phyloP scores from a whole-genome alignment of 2,113 vertebrate genomes.

The Seriola dumerili region DNA sequence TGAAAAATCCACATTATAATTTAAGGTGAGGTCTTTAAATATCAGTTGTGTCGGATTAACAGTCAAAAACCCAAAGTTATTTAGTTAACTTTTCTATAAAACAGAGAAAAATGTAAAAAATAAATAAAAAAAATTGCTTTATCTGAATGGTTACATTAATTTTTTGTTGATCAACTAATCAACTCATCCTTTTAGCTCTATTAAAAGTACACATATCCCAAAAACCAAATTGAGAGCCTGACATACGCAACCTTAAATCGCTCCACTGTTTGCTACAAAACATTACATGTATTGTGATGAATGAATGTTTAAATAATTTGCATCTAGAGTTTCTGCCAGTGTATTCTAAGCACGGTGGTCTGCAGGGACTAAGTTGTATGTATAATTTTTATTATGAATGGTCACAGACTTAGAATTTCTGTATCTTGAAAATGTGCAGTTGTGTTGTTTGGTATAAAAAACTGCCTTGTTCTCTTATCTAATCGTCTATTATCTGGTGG shows the following conservation, averaged over 20 bases:
- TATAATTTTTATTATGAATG: background rate
- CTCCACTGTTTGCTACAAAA: background rate
- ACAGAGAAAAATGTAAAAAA: no score
- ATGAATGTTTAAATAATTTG: no score
- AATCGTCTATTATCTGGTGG: background rate
- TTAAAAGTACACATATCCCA: background rate
- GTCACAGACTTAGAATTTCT: background rate
- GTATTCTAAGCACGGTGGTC: no score
- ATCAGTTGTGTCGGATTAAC: no score
- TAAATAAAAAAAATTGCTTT: no score
- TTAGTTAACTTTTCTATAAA: no score
- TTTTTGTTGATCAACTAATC: background rate
- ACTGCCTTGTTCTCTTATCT: conserved; percentile 1
- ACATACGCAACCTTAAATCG: background rate
- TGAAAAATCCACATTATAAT: no score
- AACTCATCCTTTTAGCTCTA: background rate
- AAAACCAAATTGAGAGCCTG: background rate
- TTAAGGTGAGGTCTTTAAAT: no score
- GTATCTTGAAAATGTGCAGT: background rate
- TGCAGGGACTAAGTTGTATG: no score
- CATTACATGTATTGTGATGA: no score
- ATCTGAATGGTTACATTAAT: background rate
- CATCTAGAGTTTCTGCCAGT: no score
- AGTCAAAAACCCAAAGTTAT: no score
- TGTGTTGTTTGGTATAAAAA: background rate